These are phyloP conservation scores for Trissolcus japonicus DNA, from an alignment of 2,888 invertebrate species.

Conservation along the genomic window DNA sequence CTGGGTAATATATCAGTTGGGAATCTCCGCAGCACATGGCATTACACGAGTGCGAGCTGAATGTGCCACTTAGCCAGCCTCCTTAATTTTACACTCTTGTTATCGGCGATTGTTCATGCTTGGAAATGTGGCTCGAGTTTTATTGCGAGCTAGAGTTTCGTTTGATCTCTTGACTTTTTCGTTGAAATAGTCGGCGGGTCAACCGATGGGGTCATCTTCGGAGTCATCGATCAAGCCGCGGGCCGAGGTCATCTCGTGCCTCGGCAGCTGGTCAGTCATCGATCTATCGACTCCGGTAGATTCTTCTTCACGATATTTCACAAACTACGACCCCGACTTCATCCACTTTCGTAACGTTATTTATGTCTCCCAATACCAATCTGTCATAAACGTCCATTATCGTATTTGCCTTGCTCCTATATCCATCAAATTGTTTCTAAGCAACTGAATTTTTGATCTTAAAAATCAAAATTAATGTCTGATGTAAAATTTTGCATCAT, in stretches of 20 bases:
- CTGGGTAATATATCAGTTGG: constrained; percentile 12
- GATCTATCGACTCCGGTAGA: constrained; percentile 67
- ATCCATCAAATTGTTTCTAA: too few species aligned
- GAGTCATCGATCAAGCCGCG: constrained; percentile 72
- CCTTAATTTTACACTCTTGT: constrained; percentile 43
- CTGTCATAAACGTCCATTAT: constrained; percentile 13
- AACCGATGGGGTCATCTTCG: constrained; percentile 65
- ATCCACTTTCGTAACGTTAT: constrained; percentile 31
- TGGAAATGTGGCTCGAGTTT: constrained; percentile 24
- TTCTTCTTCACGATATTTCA: constrained; percentile 63
- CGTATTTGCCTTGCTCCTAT: too few species aligned
- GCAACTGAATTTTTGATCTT: too few species aligned
- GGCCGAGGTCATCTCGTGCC: constrained; percentile 66
- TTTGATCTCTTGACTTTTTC: constrained; percentile 53
- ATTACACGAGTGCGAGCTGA: constrained; percentile 4
- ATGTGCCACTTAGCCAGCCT: constrained; percentile 40
- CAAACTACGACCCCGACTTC: constrained; percentile 26
- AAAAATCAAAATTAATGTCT: too few species aligned
- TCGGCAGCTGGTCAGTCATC: constrained; percentile 73
- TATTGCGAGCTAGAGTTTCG: constrained; percentile 38
- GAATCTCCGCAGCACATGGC: constrained; percentile 9
- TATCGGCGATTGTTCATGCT: constrained; percentile 37
- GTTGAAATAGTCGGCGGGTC: constrained; percentile 53
- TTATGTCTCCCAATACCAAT: constrained; percentile 28
- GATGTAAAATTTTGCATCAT: too few species aligned